These are phyloP conservation scores for Paedocypris micromegethes DNA, from an alignment of 2,797 vertebrate species.

Conservation along the genomic window DNA sequence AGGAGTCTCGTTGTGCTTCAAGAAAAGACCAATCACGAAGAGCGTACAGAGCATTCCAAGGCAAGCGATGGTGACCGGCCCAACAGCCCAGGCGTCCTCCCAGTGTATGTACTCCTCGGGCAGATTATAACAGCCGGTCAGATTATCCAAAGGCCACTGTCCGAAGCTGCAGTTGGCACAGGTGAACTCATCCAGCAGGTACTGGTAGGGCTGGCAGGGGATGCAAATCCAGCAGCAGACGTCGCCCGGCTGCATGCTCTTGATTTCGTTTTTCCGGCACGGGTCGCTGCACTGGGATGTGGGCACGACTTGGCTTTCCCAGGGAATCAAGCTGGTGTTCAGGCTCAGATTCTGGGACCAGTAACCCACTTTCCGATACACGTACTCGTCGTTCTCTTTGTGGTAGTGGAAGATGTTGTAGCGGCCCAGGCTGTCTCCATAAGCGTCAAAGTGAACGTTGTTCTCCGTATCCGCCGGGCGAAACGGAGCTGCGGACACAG, in stretches of 20 bases:
- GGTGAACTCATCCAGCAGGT: constrained; percentile 88
- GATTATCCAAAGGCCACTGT: constrained; percentile 86
- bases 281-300: constrained; percentile 98
- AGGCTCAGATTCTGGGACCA: constrained; percentile 88
- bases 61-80: constrained; percentile 89
- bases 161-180: constrained; percentile 90
- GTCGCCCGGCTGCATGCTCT: constrained; percentile 96
- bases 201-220: constrained; percentile 91
- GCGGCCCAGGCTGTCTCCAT: constrained; percentile 89
- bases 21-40: constrained; percentile 83
- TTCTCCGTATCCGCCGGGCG: constrained; percentile 81
- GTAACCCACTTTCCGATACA: constrained; percentile 91
- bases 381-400: constrained; percentile 72
- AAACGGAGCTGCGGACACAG: constrained; percentile 79
- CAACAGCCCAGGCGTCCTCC: constrained; percentile 93
- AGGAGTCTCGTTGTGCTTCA: constrained; percentile 88
- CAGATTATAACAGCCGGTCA: constrained; percentile 88
- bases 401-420: constrained; percentile 98
- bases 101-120: constrained; percentile 96
- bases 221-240: constrained; percentile 99
- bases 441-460: constrained; percentile 81
- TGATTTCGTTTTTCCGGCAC: constrained; percentile 91
- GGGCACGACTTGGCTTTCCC: constrained; percentile 73
- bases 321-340: constrained; percentile 79
- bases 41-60: constrained; percentile 90